phyloP scores from a whole-genome alignment of 2,113 vertebrate genomes.

The Tretioscincus oriximinensis region DNA sequence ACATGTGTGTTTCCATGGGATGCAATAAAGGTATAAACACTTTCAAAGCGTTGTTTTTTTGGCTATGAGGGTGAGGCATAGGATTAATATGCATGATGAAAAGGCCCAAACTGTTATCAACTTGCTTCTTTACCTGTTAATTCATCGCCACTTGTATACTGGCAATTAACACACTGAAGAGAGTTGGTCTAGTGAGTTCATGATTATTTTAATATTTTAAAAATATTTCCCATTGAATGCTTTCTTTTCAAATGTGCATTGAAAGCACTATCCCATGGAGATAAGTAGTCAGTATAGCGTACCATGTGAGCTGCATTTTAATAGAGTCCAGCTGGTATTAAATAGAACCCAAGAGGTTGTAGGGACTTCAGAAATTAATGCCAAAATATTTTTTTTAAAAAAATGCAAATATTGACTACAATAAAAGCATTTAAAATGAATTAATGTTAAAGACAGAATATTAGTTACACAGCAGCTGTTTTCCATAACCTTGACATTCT shows the following conservation, averaged over 20 bases:
- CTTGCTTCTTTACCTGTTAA: background rate
- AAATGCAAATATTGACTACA: constrained; percentile 40
- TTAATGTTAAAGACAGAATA: background rate
- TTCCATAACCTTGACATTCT: constrained; percentile 11
- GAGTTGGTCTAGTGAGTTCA: background rate
- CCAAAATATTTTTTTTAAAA: constrained; percentile 38
- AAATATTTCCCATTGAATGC: background rate
- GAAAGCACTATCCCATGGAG: background rate
- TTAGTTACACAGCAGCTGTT: background rate
- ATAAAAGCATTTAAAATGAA: constrained; percentile 31
- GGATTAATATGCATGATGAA: no score
- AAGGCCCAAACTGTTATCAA: no score
- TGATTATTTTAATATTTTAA: background rate
- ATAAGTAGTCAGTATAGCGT: background rate
- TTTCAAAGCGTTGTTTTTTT: no score
- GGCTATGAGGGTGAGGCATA: no score
- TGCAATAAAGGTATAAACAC: no score
- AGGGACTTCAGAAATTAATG: constrained; percentile 31
- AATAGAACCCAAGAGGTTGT: constrained; percentile 32
- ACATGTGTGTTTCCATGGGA: no score
- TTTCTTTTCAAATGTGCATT: background rate
- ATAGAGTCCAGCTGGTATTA: constrained; percentile 38
- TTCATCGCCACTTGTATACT: background rate
- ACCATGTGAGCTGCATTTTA: constrained; percentile 17
- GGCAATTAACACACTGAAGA: background rate